Percentiles rank a stretch among this genome's conserved stretches.
Conservation (phyloP, 2,113 vertebrate genomes). For the Scolopax mira region DNA sequence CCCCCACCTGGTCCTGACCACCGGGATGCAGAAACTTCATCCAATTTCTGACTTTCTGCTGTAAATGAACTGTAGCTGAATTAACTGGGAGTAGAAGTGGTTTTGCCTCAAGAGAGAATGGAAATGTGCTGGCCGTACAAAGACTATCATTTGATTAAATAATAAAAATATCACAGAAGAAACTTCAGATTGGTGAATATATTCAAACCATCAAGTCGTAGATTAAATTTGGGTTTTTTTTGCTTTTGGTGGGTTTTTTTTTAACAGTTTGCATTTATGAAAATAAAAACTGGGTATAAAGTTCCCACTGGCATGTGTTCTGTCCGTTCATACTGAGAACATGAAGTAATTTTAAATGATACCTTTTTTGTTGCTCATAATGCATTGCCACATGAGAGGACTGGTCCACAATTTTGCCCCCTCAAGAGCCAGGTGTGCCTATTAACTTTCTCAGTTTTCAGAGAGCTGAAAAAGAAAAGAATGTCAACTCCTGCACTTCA, state of each 20-base stretch:
- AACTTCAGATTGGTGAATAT: background rate
- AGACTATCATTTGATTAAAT: background rate
- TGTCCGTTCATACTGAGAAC: background rate
- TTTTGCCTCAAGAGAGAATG: background rate
- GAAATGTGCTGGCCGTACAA: background rate
- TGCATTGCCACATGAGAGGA: constrained; percentile 5
- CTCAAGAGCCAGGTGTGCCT: constrained; percentile 5
- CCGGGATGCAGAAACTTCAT: background rate
- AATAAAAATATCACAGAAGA: background rate
- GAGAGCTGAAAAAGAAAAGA: constrained; percentile 42
- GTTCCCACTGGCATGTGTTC: background rate
- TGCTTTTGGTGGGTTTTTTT: background rate
- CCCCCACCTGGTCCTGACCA: background rate
- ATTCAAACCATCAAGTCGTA: background rate
- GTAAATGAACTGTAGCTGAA: background rate
- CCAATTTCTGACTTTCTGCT: background rate
- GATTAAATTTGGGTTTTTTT: background rate
- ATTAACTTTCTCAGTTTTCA: constrained; percentile 20
- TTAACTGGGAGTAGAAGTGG: background rate
- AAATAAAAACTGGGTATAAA: background rate
- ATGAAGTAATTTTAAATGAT: constrained; percentile 33
- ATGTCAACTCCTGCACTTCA: background rate
- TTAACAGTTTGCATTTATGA: background rate
- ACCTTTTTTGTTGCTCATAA: constrained; percentile 47
- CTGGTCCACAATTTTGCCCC: background rate